Evolutionary conservation across 2,888 invertebrate species (phyloP).

Genomic region (Hydraecia micacea): DNA sequence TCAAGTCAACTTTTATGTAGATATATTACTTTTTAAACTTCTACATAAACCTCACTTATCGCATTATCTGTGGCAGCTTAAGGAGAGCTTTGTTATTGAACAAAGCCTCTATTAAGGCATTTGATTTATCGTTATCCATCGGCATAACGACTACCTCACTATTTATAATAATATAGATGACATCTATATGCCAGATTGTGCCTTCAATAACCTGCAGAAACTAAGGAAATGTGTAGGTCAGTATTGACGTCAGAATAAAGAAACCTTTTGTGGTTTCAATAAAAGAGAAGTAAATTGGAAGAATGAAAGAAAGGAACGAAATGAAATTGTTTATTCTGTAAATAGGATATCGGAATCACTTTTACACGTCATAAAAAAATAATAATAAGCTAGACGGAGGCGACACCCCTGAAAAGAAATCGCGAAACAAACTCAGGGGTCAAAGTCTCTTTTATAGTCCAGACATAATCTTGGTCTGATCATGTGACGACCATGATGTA

Average conservation of each 20-base stretch:
- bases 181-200: not conserved
- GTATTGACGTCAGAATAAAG: not conserved
- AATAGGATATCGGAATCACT: not conserved
- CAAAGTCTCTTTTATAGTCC: not conserved
- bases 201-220: too few relatives aligned
- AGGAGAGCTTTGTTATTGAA: not conserved
- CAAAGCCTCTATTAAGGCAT: not conserved
- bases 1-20: not conserved
- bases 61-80: not conserved
- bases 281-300: not conserved
- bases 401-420: not conserved
- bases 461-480: not conserved
- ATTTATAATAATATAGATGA: not conserved
- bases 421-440: not conserved
- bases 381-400: not conserved
- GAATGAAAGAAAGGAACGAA: not conserved
- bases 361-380: not conserved
- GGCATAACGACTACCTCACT: not conserved
- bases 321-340: not conserved
- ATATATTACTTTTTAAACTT: not conserved
- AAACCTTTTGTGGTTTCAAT: not conserved
- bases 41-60: too few relatives aligned
- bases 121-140: too few relatives aligned
- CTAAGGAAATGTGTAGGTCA: not conserved
- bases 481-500: not conserved